Evolutionary conservation across 2,797 vertebrate genomes (phyloP).

Genomic region (Lophotriccus pileatus): DNA sequence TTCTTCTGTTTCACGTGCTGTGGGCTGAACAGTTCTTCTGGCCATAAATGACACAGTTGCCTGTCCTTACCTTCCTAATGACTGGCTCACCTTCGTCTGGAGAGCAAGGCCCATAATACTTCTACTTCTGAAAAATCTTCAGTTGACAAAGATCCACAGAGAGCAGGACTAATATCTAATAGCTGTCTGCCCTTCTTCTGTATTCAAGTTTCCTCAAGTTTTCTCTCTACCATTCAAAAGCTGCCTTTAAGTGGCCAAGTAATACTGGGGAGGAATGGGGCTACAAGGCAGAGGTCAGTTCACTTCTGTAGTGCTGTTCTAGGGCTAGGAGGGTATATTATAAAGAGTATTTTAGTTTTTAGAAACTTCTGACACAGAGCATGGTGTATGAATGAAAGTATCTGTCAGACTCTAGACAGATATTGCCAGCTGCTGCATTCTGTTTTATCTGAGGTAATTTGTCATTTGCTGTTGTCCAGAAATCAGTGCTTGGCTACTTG

Average conservation of each 20-base stretch:
- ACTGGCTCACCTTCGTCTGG: neutral
- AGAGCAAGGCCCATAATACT: neutral
- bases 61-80: neutral
- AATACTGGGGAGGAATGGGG: neutral
- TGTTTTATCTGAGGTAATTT: neutral
- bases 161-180: neutral
- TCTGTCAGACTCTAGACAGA: neutral
- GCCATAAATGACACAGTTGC: neutral
- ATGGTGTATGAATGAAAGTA: neutral
- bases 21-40: slow-evolving; percentile 9
- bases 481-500: neutral
- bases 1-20: slow-evolving; percentile 7
- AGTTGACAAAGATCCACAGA: neutral
- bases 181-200: neutral
- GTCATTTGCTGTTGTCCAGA: neutral
- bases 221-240: neutral
- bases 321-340: neutral
- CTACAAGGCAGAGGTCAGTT: neutral
- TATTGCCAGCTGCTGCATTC: neutral
- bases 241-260: neutral
- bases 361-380: neutral
- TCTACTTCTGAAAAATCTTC: neutral
- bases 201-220: neutral
- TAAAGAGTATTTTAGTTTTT: neutral
- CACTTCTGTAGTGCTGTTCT: neutral